Conservation (phyloP, 2,797 vertebrate species). For the Eupleurogrammus muticus region DNA sequence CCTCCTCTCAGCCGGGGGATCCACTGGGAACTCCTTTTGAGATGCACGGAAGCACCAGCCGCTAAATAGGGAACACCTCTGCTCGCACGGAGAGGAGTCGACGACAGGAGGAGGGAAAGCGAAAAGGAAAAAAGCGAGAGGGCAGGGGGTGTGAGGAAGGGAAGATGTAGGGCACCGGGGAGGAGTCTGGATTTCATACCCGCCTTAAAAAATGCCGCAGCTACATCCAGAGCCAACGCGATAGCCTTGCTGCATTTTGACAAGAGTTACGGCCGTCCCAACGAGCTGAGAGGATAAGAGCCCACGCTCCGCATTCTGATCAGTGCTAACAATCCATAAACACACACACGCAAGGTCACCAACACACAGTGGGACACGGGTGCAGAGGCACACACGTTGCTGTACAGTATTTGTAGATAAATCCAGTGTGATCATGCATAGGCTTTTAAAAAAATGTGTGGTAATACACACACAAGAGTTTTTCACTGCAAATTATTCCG, state of each 20-base stretch:
- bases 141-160: background rate
- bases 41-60: conserved; percentile 34
- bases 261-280: conserved; percentile 41
- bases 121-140: background rate
- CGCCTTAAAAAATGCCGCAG: conserved; percentile 27
- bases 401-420: background rate
- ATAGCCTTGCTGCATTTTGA: conserved; percentile 37
- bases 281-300: conserved; percentile 23
- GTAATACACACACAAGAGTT: conserved; percentile 3
- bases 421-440: conserved; percentile 6
- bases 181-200: conserved; percentile 26
- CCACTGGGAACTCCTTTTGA: conserved; percentile 47
- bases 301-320: conserved; percentile 43
- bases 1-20: conserved; percentile 30
- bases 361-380: background rate
- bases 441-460: background rate
- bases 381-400: conserved; percentile 9
- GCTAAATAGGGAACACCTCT: conserved; percentile 59
- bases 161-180: conserved; percentile 22
- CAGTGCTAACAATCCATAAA: conserved; percentile 32
- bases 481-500: conserved; percentile 34
- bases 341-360: conserved; percentile 1
- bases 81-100: conserved; percentile 48
- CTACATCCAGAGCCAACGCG: conserved; percentile 29
- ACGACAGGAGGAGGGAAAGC: conserved; percentile 17